Conservation (phyloP, 2,797 vertebrate species). For the Pseudochromis fuscus region DNA sequence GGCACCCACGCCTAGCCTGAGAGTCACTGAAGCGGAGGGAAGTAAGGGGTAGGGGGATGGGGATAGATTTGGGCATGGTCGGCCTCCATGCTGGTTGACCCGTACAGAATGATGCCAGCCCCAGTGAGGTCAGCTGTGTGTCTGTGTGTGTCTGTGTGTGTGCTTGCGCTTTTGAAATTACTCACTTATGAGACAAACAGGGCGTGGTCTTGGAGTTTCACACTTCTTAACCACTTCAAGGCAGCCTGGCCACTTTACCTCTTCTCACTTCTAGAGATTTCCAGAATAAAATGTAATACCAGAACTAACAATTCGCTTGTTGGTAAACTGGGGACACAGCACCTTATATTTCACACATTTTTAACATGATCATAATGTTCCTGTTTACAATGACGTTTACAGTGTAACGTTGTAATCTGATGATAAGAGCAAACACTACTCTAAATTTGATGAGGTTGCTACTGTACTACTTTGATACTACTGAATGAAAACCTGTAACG, state of each 20-base stretch:
- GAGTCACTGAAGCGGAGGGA: slow-evolving; percentile 66
- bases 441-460: too few species aligned
- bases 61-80: slow-evolving; percentile 52
- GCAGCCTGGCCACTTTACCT: neutral
- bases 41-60: slow-evolving; percentile 59
- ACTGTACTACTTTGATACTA: too few species aligned
- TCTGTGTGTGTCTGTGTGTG: slow-evolving; percentile 10
- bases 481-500: too few species aligned
- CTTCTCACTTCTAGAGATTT: neutral
- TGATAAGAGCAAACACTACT: too few species aligned
- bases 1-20: slow-evolving; percentile 62
- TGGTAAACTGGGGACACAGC: too few species aligned
- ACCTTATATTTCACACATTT: too few species aligned
- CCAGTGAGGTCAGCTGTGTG: slow-evolving; percentile 47
- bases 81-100: slow-evolving; percentile 65
- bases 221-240: neutral
- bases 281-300: neutral
- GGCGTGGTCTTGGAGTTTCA: slow-evolving; percentile 26
- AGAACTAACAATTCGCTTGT: too few species aligned
- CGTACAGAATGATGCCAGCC: slow-evolving; percentile 63
- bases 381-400: too few species aligned
- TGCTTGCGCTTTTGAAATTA: slow-evolving; percentile 13
- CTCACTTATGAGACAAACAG: slow-evolving; percentile 32
- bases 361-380: too few species aligned
- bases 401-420: too few species aligned